phyloP scores from a whole-genome alignment of 2,113 vertebrate species.

The Clarias batrachus region DNA sequence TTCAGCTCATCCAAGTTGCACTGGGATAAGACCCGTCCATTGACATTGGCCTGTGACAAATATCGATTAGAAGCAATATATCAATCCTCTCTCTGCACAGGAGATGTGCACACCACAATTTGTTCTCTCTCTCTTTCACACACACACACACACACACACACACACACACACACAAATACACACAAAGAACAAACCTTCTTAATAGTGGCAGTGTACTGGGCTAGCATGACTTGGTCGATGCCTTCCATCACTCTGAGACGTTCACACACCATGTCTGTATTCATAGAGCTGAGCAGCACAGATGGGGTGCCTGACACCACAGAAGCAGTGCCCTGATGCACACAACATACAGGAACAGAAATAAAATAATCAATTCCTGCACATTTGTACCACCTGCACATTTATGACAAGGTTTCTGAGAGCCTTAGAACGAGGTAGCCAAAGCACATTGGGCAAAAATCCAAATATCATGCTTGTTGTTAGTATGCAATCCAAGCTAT shows the following conservation, averaged over 20 bases:
- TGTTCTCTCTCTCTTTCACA: neutral
- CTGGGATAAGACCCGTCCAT: slow-evolving; percentile 91
- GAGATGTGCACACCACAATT: neutral
- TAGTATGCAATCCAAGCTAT: slow-evolving; percentile 30
- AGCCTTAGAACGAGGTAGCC: neutral
- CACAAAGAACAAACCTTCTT: slow-evolving; percentile 76
- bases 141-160: neutral
- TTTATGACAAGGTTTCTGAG: slow-evolving; percentile 18
- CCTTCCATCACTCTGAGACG: slow-evolving; percentile 87
- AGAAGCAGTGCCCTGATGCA: slow-evolving; percentile 68
- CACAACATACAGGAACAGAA: slow-evolving; percentile 29
- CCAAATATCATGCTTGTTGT: slow-evolving; percentile 41
- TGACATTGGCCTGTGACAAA: slow-evolving; percentile 86
- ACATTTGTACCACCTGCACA: slow-evolving; percentile 32
- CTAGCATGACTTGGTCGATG: slow-evolving; percentile 85
- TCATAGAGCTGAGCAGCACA: slow-evolving; percentile 84
- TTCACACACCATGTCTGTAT: slow-evolving; percentile 87
- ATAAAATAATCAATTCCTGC: slow-evolving; percentile 14
- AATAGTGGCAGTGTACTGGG: slow-evolving; percentile 87
- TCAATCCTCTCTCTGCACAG: neutral
- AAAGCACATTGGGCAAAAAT: slow-evolving; percentile 23
- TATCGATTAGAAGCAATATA: neutral
- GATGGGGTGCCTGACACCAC: slow-evolving; percentile 64
- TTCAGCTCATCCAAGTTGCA: slow-evolving; percentile 97
- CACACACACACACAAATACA: neutral